A percentile compares a stretch with the other conserved stretches of the same genome.
Evolutionary conservation across 92 coral and sea anemone species (phyloP).

Genomic region (Porites rus): DNA sequence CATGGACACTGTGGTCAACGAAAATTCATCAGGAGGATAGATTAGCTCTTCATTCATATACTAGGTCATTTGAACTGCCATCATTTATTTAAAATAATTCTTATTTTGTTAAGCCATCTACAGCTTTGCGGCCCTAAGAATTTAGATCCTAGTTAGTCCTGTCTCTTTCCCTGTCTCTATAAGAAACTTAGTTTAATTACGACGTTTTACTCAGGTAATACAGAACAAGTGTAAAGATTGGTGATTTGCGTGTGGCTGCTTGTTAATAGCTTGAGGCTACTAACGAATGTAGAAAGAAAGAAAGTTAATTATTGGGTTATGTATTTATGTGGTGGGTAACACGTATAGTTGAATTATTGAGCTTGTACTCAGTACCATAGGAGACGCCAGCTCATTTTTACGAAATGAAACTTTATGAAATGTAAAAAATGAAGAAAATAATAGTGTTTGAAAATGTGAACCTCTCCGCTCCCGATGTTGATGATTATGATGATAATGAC

Average conservation of each 20-base stretch:
- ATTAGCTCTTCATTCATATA: background rate
- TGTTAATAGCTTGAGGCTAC: too few relatives aligned
- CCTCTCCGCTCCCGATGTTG: too few relatives aligned
- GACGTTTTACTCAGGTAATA: too few relatives aligned
- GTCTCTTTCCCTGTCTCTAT: too few relatives aligned
- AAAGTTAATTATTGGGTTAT: background rate
- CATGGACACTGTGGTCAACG: background rate
- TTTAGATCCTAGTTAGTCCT: too few relatives aligned
- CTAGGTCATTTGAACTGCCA: background rate
- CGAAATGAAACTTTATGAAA: background rate
- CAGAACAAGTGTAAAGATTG: too few relatives aligned
- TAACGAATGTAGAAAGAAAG: background rate
- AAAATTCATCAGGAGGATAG: background rate
- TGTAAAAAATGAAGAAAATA: background rate
- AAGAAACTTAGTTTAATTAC: too few relatives aligned
- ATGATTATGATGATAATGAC: too few relatives aligned
- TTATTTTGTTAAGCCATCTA: background rate
- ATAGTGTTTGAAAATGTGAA: background rate
- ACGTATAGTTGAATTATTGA: background rate
- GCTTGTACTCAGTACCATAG: background rate
- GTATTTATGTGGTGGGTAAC: background rate
- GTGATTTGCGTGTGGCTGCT: too few relatives aligned
- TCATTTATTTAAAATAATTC: slow-evolving; percentile 4
- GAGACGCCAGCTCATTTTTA: background rate
- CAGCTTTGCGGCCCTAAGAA: too few relatives aligned